Evolutionary conservation across 1,140 invertebrate genomes (phyloP).

Genomic region (Grapholita molesta): DNA sequence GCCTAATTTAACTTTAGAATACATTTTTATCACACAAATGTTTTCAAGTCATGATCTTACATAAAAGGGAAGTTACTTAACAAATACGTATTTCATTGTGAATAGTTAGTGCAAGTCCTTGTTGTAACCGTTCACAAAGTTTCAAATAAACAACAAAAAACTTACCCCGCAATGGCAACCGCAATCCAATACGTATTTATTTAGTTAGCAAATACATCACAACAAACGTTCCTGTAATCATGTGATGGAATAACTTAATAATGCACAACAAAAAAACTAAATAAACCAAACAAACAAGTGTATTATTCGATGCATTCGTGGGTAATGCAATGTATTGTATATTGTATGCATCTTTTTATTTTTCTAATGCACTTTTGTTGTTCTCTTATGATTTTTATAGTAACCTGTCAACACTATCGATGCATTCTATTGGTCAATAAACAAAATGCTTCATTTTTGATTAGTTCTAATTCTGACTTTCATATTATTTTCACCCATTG

Average conservation of each 20-base stretch:
- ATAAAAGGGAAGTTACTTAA: background rate
- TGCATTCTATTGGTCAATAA: background rate
- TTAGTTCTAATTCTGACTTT: background rate
- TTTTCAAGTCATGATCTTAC: background rate
- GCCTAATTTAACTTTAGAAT: background rate
- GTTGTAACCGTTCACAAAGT: conserved; percentile 17
- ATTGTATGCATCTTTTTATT: conserved; percentile 8
- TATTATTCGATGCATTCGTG: conserved; percentile 8
- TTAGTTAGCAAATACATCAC: background rate
- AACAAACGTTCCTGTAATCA: background rate
- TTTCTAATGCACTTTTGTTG: background rate
- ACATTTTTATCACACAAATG: background rate
- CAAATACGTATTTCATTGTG: conserved; percentile 1
- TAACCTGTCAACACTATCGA: background rate
- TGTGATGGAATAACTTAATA: background rate
- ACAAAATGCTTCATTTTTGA: background rate
- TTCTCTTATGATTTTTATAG: no score
- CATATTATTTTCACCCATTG: background rate
- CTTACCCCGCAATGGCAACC: conserved; percentile 6
- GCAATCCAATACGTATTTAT: conserved; percentile 2
- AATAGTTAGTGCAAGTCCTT: conserved; percentile 1
- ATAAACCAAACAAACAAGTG: conserved; percentile 11
- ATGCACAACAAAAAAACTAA: background rate
- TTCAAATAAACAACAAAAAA: conserved; percentile 17
- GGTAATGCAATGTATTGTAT: conserved; percentile 4